Evolutionary conservation across 2,888 invertebrate genomes (phyloP), one percentile per base, ranked within the genome.

Genomic region (Antheraea assamensis): DNA sequence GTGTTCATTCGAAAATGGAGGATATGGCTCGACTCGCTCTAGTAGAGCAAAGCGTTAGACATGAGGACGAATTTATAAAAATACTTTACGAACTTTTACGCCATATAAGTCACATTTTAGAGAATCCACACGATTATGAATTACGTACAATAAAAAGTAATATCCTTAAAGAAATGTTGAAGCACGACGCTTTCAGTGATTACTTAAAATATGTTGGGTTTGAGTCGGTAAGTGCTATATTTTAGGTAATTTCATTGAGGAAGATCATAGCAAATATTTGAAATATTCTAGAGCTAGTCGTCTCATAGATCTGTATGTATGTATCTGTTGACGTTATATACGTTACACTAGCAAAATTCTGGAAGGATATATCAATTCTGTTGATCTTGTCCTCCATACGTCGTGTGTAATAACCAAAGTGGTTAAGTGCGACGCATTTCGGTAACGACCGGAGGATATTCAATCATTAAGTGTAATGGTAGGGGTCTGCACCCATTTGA

Each of bases 201-300:
- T 94, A 93, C 75, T 82, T 94, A n/a, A 88, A 87, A 82, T 92
- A 92, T 74, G 82, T 93, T 58, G 93, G 93, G n/a, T 94, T 92
- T 78, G 79, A 80, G 75, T 64, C 77, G 84, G 94, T 94, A 85
- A 87, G 89, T 83, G 70, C 58, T 35, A 61, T 5, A 64, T 5
- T 64, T 27, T 64, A 64, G 3, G 15, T 27, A 21, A 17, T 30
- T 64, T 64, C 27, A 5, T 64, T 30, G 30, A n/a, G 10, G 21
- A 2, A 55, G n/a, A 55, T 55, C n/a, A 5, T n/a, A 55, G 1
- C n/a, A 7, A 24, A n/a, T 13, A 58, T 21, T 58, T 21, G 21
- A 58, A 58, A 24, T 24, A 13, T 55, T 24, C 24, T 1, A 24
- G 0, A 24, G 24, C 24, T 58, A 58, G 58, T 0, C 21, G 21